Conservation (phyloP, 2,113 vertebrate genomes). For the Antechinus flavipes region DNA sequence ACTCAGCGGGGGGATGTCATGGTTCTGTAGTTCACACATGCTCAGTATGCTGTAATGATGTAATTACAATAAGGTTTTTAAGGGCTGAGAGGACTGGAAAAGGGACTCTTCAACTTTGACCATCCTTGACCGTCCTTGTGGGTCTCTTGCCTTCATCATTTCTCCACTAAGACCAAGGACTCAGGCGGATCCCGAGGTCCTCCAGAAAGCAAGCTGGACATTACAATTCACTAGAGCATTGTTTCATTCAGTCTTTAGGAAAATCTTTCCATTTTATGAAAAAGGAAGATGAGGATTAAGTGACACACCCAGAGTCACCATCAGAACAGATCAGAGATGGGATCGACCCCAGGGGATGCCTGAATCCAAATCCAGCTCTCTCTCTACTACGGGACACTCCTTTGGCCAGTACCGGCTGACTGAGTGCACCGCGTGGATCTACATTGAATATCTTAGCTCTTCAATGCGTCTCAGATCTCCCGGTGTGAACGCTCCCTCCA, state of each 20-base stretch:
- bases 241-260: neutral
- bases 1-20: too few species aligned
- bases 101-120: too few species aligned
- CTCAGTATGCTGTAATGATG: too few species aligned
- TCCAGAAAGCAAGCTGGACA: too few species aligned
- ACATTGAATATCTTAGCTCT: neutral
- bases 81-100: too few species aligned
- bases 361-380: neutral
- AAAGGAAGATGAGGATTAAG: neutral
- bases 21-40: too few species aligned
- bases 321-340: neutral
- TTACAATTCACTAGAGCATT: neutral
- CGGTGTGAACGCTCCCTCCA: neutral
- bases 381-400: neutral
- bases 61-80: too few species aligned
- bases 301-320: neutral
- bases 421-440: neutral
- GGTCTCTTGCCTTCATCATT: too few species aligned
- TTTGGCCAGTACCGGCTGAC: neutral
- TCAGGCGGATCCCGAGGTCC: too few species aligned
- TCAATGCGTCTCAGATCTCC: neutral
- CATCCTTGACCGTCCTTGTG: too few species aligned
- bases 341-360: neutral
- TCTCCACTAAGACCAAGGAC: too few species aligned
- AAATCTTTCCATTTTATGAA: neutral